Percentiles rank a stretch among this genome's conserved stretches.
phyloP scores from a whole-genome alignment of 2,888 invertebrate species.

The Epistrophe eligans region DNA sequence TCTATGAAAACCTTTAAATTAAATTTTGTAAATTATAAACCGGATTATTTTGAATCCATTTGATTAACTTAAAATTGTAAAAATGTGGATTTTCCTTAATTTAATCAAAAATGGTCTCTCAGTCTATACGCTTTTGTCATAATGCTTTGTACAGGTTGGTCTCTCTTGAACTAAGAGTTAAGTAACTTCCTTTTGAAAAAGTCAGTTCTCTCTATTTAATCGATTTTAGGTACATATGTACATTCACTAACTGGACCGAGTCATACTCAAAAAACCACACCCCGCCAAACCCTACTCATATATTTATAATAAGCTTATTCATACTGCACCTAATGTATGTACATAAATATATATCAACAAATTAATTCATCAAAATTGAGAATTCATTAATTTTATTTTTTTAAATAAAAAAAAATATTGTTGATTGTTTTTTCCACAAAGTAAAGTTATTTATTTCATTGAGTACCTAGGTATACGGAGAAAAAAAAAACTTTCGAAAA shows the following conservation, averaged over 20 bases:
- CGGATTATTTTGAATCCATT: too few species aligned
- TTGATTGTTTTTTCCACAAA: not conserved
- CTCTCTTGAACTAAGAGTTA: too few species aligned
- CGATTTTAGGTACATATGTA: not conserved
- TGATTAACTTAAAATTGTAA: too few species aligned
- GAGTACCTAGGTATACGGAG: too few species aligned
- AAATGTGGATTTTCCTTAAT: too few species aligned
- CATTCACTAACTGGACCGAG: not conserved
- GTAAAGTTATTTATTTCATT: not conserved
- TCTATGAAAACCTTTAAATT: too few species aligned
- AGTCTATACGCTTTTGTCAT: too few species aligned
- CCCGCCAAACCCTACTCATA: not conserved
- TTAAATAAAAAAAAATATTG: not conserved
- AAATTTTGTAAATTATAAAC: too few species aligned
- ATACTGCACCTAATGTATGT: constrained; percentile 20
- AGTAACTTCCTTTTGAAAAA: not conserved
- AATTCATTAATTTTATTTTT: constrained; percentile 29
- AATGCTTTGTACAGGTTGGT: too few species aligned
- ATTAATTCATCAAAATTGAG: constrained; percentile 37
- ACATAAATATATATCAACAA: constrained; percentile 1
- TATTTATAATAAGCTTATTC: not conserved
- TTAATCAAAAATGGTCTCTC: too few species aligned
- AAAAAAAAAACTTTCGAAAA: constrained; percentile 55
- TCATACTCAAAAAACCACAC: constrained; percentile 16
- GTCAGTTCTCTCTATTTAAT: not conserved